Evolutionary conservation across 2,797 vertebrate genomes (phyloP).

Genomic region (Pangasius sanitwongsei): DNA sequence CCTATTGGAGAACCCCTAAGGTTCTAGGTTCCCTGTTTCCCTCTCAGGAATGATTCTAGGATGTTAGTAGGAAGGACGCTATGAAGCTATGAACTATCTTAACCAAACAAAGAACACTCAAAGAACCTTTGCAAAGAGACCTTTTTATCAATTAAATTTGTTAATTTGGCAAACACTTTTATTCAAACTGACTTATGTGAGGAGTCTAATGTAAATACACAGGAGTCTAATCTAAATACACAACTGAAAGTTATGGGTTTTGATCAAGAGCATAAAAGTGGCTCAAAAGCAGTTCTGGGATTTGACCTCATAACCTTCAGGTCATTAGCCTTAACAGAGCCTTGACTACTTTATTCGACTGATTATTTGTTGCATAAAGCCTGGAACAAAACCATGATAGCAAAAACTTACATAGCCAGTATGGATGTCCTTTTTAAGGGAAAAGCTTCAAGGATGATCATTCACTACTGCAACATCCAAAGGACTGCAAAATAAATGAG

Average conservation of each 20-base stretch:
- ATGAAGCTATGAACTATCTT: background rate
- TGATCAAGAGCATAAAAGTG: background rate
- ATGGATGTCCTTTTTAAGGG: background rate
- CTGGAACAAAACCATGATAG: background rate
- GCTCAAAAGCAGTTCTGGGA: background rate
- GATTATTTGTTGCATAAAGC: background rate
- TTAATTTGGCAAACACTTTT: no score
- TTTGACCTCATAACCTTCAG: background rate
- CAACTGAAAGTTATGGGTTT: background rate
- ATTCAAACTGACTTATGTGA: no score
- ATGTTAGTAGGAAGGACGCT: background rate
- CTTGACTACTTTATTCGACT: background rate
- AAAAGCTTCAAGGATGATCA: background rate
- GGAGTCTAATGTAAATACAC: no score
- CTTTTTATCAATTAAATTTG: no score
- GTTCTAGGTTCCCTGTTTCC: background rate
- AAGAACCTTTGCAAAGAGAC: no score
- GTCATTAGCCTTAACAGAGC: background rate
- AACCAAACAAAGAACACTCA: background rate
- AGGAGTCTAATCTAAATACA: no score
- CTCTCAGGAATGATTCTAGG: background rate
- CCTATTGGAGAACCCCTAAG: background rate
- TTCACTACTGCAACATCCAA: background rate
- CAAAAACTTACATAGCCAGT: background rate
- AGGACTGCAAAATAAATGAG: background rate